These are phyloP conservation scores for Sus scrofa DNA, from an alignment of 2,113 vertebrate species.

Conservation along the genomic window DNA sequence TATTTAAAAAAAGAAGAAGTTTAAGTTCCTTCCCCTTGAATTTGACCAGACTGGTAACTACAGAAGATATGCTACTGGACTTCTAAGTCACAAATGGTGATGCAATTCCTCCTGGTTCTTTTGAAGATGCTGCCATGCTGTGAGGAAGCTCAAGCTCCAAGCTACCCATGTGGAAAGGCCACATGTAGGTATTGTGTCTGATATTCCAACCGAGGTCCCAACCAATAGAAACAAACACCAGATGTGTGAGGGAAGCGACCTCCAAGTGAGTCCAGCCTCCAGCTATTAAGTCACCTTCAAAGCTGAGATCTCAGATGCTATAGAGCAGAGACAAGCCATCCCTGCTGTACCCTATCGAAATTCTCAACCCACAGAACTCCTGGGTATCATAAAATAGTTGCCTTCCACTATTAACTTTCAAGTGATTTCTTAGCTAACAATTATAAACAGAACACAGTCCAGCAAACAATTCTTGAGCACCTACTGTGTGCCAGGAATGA, in stretches of 20 bases:
- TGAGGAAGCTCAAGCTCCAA: background rate
- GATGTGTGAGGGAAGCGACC: too few relatives aligned
- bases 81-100: background rate
- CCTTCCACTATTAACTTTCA: fast-evolving
- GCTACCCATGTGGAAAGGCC: background rate
- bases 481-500: background rate
- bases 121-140: fast-evolving
- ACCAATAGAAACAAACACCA: background rate
- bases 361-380: background rate
- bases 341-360: background rate
- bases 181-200: fast-evolving
- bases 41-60: background rate
- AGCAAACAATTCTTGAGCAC: background rate
- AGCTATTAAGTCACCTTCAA: background rate
- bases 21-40: background rate
- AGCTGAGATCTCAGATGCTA: background rate
- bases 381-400: fast-evolving
- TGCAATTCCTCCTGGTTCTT: background rate
- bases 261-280: background rate
- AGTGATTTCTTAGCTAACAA: background rate
- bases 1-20: too few relatives aligned
- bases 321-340: fast-evolving
- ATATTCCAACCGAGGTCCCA: background rate
- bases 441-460: fast-evolving
- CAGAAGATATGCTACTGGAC: fast-evolving